phyloP scores from a whole-genome alignment of 2,888 invertebrate species.

The Lasius platythorax region DNA sequence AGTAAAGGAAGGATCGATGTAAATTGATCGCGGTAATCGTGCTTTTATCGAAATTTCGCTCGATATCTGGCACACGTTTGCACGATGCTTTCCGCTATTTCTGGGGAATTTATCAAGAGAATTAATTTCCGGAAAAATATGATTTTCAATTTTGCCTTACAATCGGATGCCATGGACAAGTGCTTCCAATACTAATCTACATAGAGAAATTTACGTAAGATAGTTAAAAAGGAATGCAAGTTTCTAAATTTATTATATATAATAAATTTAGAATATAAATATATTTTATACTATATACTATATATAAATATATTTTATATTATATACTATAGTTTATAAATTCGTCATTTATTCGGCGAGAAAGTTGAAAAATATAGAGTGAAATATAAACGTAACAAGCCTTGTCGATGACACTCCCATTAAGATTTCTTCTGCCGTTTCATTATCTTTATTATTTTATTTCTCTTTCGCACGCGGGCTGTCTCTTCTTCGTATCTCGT shows the following conservation, averaged over 20 bases:
- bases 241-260: background rate
- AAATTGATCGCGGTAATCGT: constrained; percentile 29
- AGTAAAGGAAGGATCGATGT: background rate
- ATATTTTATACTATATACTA: too few species aligned
- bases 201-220: background rate
- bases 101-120: background rate
- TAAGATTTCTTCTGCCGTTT: background rate
- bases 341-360: background rate
- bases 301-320: too few species aligned
- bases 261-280: too few species aligned
- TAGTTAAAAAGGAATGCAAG: background rate
- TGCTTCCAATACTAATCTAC: background rate
- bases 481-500: constrained; percentile 41
- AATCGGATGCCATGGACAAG: constrained; percentile 52
- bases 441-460: constrained; percentile 58
- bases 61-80: constrained; percentile 34
- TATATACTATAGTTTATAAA: background rate
- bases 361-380: constrained; percentile 12
- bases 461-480: constrained; percentile 55
- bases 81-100: background rate
- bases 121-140: constrained; percentile 6
- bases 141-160: background rate
- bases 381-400: background rate
- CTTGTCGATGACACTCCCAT: constrained; percentile 58
- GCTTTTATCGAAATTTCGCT: background rate